phyloP scores from a whole-genome alignment of 2,888 invertebrate genomes.

The Ormyrus nitidulus region DNA sequence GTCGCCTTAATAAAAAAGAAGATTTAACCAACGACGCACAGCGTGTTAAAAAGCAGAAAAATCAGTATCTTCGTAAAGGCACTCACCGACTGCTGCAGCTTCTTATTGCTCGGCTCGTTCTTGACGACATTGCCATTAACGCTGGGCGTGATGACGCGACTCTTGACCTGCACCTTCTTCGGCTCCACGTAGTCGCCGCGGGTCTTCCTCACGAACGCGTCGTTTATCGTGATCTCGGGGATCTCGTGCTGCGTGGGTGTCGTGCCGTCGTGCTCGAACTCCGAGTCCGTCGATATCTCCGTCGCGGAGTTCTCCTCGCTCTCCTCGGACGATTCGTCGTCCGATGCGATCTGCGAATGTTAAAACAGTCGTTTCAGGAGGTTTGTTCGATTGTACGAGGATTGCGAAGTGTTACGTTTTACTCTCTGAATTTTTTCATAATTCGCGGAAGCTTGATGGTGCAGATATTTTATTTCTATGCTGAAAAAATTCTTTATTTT shows the following conservation, averaged over 20 bases:
- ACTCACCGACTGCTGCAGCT: constrained; percentile 33
- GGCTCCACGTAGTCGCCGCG: constrained; percentile 75
- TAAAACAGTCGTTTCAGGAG: constrained; percentile 37
- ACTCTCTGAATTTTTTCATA: constrained; percentile 39
- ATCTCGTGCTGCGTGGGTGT: constrained; percentile 83
- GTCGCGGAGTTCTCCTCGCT: constrained; percentile 90
- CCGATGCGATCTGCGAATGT: constrained; percentile 80
- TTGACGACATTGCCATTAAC: constrained; percentile 71
- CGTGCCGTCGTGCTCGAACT: constrained; percentile 89
- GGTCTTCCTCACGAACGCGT: constrained; percentile 79
- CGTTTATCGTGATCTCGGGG: constrained; percentile 86
- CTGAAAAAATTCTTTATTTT: not conserved
- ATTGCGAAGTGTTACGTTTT: not conserved
- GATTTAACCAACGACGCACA: no score
- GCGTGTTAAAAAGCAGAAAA: no score
- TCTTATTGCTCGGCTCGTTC: constrained; percentile 40
- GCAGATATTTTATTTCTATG: not conserved
- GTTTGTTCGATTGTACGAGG: not conserved
- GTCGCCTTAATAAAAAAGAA: no score
- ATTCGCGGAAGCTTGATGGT: no score
- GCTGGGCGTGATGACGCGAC: constrained; percentile 75
- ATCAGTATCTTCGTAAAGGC: not conserved
- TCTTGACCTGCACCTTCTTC: constrained; percentile 81
- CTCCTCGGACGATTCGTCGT: constrained; percentile 78
- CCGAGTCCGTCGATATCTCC: constrained; percentile 94